A percentile compares a stretch with the other conserved stretches of the same genome.
These are phyloP conservation scores for Philopotamus ludificatus DNA, from an alignment of 1,140 invertebrate species.

Conservation along the genomic window DNA sequence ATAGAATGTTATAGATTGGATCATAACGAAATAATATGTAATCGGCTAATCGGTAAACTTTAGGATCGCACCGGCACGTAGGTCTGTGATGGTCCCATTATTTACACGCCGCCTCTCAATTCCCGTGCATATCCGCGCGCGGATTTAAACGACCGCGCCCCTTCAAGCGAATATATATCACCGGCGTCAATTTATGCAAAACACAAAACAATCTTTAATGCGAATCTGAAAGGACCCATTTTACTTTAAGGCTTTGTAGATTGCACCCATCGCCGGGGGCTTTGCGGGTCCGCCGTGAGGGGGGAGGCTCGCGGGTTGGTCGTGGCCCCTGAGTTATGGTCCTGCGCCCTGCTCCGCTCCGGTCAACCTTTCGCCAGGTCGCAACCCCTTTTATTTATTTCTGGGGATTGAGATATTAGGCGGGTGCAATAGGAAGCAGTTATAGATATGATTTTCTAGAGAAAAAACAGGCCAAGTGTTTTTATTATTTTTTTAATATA, in stretches of 20 bases:
- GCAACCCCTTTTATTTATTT: background rate
- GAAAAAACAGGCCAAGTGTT: background rate
- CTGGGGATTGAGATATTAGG: no score
- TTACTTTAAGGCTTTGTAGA: constrained; percentile 21
- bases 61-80: background rate
- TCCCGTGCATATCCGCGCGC: background rate
- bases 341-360: background rate
- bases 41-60: background rate
- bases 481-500: background rate
- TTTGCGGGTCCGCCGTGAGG: no score
- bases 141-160: background rate
- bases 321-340: constrained; percentile 16
- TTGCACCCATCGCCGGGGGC: constrained; percentile 13
- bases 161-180: constrained; percentile 15
- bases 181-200: constrained; percentile 32
- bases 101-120: constrained; percentile 3
- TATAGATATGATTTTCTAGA: no score
- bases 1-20: no score
- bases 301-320: background rate
- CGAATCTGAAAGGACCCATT: constrained; percentile 33
- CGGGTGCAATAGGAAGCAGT: no score
- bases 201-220: constrained; percentile 39
- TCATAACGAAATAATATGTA: no score
- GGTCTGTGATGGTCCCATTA: constrained; percentile 4
- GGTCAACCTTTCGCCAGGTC: background rate